A percentile compares a stretch with the other conserved stretches of the same genome.
Evolutionary conservation across 2,797 vertebrate genomes (phyloP).

Genomic region (Monodelphis domestica): DNA sequence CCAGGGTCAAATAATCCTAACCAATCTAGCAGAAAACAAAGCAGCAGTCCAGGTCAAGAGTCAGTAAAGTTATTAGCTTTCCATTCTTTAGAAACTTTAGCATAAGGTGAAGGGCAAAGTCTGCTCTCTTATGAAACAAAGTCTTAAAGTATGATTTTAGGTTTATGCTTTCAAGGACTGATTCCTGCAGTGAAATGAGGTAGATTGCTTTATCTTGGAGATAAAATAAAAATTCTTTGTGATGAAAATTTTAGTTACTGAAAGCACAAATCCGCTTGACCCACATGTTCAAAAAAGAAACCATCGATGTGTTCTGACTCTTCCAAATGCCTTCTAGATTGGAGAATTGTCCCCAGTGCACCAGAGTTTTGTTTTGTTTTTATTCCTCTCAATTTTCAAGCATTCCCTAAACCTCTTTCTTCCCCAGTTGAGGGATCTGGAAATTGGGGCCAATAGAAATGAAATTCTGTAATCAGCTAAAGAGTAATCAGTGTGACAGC

Average conservation of each 20-base stretch:
- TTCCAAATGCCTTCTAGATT: not conserved
- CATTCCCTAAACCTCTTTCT: not conserved
- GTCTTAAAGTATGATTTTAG: not conserved
- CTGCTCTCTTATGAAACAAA: not conserved
- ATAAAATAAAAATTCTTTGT: not conserved
- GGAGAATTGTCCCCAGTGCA: not conserved
- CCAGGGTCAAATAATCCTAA: slow-evolving; percentile 30
- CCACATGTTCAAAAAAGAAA: not conserved
- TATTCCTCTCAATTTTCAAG: not conserved
- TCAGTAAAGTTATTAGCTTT: not conserved
- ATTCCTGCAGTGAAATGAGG: not conserved
- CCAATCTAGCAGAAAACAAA: not conserved
- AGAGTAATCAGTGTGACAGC: too few species aligned
- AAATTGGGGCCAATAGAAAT: not conserved
- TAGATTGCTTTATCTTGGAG: not conserved
- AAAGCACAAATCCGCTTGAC: not conserved
- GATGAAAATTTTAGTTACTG: not conserved
- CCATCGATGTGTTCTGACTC: not conserved
- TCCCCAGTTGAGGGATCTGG: not conserved
- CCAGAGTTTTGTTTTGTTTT: not conserved
- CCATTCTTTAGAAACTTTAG: not conserved
- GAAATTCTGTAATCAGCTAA: not conserved
- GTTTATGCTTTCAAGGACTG: not conserved
- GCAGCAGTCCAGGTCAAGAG: slow-evolving; percentile 13
- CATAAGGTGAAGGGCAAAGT: slow-evolving; percentile 4